Conservation (phyloP, 2,888 invertebrate species). For the Galerucella nymphaeae region DNA sequence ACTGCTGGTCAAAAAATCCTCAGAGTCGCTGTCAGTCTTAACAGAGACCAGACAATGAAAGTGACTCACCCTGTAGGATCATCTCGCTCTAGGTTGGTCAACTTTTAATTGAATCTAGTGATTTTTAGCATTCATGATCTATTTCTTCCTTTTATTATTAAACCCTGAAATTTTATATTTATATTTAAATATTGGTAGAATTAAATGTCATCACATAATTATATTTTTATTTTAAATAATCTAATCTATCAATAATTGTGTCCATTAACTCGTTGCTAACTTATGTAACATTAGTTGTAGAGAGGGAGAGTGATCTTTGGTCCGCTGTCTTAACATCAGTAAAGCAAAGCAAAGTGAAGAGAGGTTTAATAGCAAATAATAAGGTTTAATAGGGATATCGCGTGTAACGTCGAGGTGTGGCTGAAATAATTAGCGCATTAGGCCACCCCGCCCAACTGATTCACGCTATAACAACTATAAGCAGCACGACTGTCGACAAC, state of each 20-base stretch:
- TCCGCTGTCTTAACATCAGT: neutral
- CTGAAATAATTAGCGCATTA: slow-evolving; percentile 60
- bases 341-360: slow-evolving; percentile 20
- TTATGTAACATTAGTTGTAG: neutral
- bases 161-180: too few species aligned
- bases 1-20: too few species aligned
- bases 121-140: too few species aligned
- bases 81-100: too few species aligned
- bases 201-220: neutral
- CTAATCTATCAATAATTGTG: neutral
- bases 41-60: too few species aligned
- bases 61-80: too few species aligned
- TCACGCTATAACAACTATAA: slow-evolving; percentile 51
- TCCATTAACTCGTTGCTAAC: neutral
- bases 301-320: neutral
- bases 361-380: slow-evolving; percentile 44
- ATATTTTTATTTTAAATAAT: neutral
- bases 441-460: slow-evolving; percentile 57
- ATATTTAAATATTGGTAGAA: too few species aligned
- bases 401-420: slow-evolving; percentile 59
- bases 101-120: too few species aligned
- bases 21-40: too few species aligned
- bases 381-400: slow-evolving; percentile 56
- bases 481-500: slow-evolving; percentile 5
- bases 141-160: too few species aligned